These are phyloP conservation scores for Dryoscopus gambensis DNA, from an alignment of 2,113 vertebrate species.

Conservation along the genomic window DNA sequence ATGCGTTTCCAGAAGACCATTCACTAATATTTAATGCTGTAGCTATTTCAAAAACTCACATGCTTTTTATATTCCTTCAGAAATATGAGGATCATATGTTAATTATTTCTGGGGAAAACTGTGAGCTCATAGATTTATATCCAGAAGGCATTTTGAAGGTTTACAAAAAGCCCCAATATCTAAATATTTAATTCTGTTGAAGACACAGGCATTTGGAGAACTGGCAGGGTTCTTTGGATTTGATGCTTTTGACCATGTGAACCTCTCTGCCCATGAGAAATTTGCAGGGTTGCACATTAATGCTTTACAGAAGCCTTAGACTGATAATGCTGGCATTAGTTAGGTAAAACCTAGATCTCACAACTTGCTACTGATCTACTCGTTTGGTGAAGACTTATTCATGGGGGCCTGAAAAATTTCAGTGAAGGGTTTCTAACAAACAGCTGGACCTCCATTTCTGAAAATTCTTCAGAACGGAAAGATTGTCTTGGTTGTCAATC, in stretches of 20 bases:
- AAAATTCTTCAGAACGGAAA: not conserved
- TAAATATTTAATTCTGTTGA: not conserved
- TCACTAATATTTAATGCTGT: not conserved
- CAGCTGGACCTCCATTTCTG: not conserved
- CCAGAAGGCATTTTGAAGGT: not conserved
- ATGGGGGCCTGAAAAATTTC: not conserved
- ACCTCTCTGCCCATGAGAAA: not conserved
- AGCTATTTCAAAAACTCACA: not conserved
- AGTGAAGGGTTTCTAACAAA: not conserved
- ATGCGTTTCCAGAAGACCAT: not conserved
- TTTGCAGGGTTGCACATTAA: not conserved
- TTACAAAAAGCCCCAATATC: not conserved
- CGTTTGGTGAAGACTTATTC: not conserved
- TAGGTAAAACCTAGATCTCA: not conserved
- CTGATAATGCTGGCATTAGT: not conserved
- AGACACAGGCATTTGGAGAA: not conserved
- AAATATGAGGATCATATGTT: not conserved
- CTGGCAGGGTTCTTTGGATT: not conserved
- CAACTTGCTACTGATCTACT: not conserved
- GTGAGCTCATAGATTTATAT: not conserved
- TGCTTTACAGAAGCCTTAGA: not conserved
- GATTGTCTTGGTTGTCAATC: too few species aligned
- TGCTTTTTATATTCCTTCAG: not conserved
- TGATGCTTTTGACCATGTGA: not conserved
- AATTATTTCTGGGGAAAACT: not conserved